Evolutionary conservation across 2,113 vertebrate species (phyloP).

Genomic region (Microtus ochrogaster): DNA sequence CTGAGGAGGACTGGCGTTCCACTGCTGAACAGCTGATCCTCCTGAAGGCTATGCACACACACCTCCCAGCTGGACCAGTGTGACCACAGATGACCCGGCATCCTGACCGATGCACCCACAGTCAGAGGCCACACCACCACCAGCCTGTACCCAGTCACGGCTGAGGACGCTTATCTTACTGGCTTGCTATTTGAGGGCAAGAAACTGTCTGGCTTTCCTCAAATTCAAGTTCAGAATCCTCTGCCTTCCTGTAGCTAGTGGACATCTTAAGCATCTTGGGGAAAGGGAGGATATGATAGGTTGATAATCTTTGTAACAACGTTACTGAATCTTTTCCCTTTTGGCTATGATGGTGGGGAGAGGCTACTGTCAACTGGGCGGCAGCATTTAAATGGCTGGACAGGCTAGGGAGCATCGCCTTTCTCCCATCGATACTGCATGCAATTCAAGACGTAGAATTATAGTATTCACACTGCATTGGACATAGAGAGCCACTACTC

Average conservation of each 20-base stretch:
- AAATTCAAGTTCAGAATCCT: background rate
- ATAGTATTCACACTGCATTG: background rate
- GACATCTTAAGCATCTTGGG: background rate
- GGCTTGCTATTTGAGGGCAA: conserved; percentile 61
- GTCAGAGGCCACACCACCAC: background rate
- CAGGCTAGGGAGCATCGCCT: background rate
- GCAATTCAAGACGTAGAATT: background rate
- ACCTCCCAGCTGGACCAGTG: background rate
- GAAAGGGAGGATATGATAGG: background rate
- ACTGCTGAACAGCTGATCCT: rapidly evolving
- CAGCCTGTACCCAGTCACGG: background rate
- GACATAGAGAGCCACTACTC: background rate
- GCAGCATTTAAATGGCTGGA: background rate
- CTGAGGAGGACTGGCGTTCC: conserved; percentile 10
- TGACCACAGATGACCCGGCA: background rate
- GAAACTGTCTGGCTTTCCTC: conserved; percentile 53
- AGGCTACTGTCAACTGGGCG: background rate
- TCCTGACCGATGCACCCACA: background rate
- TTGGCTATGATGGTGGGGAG: background rate
- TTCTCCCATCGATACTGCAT: background rate
- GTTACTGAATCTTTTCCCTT: background rate
- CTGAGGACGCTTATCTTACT: conserved; percentile 40
- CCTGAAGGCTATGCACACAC: background rate
- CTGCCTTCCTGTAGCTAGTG: background rate
- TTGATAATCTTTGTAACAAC: background rate